phyloP scores from a whole-genome alignment of 2,888 invertebrate species.

The Lepetodrilus schrolli region DNA sequence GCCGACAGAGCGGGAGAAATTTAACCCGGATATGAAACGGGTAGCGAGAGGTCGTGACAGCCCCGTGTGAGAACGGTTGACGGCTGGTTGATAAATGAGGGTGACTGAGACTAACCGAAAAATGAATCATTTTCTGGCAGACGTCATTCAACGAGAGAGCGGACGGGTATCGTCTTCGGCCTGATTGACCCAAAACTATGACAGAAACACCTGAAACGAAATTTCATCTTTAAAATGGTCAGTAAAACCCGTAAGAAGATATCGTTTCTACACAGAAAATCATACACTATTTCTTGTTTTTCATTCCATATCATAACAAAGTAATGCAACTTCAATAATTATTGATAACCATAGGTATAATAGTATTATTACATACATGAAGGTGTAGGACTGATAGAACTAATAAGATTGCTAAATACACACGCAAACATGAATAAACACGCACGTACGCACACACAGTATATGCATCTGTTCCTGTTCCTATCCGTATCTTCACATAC shows the following conservation, averaged over 20 bases:
- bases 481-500: too few species aligned
- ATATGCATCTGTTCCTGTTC: too few species aligned
- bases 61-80: neutral
- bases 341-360: too few species aligned
- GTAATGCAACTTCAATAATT: too few species aligned
- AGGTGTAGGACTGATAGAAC: too few species aligned
- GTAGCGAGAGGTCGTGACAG: neutral
- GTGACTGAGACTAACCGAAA: conserved; percentile 6
- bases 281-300: too few species aligned
- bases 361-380: too few species aligned
- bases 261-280: too few species aligned
- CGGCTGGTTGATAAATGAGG: conserved; percentile 17
- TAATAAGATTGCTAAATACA: too few species aligned
- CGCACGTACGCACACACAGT: too few species aligned
- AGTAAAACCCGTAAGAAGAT: neutral
- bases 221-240: neutral
- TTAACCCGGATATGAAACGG: neutral
- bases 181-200: conserved; percentile 7
- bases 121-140: conserved; percentile 25
- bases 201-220: conserved; percentile 13
- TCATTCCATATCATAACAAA: too few species aligned
- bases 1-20: neutral
- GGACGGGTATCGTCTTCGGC: conserved; percentile 15
- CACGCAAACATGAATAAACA: too few species aligned
- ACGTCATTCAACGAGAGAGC: conserved; percentile 5